Evolutionary conservation across 2,888 invertebrate species (phyloP), one percentile per base, ranked within the genome.

Genomic region (Macrosiphum euphorbiae): DNA sequence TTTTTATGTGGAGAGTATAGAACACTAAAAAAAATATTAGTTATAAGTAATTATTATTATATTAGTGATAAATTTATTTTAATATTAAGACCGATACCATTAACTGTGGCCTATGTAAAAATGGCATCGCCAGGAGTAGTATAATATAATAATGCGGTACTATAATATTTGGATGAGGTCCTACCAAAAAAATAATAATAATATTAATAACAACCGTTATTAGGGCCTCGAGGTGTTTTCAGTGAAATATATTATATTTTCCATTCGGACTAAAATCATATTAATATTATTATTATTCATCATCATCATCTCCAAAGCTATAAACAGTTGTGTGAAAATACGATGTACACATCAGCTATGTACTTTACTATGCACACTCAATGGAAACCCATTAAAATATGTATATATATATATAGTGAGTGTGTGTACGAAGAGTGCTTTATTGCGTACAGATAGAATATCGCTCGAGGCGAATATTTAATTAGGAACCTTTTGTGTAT

Each of bases 1-100:
- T 35, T 88, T 50, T 58, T 41, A 41, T 88, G 11, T 28, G 11
- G 26, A 4, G 26, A 41, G 28, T 50, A 16, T 50, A 86, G 47
- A 35, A 35, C 35, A 20, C 8, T 78, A 67, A 67, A 67, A 28
- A 67, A n/a, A 67, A 67, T 67, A 67, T 13, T n/a, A 11, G n/a
- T 28, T n/a, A 5, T n/a, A 35, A 78, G 78, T 78, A 78, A 78
- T 78, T 78, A 78, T 78, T 35, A 78, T 78, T 35, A 78, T 78
- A 78, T n/a, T 86, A 47, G 78, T 52, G 90, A 90, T 90, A 90
- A 50, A 90, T 90, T 78, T 50, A 26, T 90, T 78, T 52, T 26
- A 20, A 90, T 52, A 90, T 78, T 50, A 20, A 50, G 41, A 52
- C 28, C 50, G 47, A 90, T 90, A 44, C 28, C 26, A 47, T n/a